Evolutionary conservation across 2,797 vertebrate species (phyloP).

Genomic region (Hirundo rustica): DNA sequence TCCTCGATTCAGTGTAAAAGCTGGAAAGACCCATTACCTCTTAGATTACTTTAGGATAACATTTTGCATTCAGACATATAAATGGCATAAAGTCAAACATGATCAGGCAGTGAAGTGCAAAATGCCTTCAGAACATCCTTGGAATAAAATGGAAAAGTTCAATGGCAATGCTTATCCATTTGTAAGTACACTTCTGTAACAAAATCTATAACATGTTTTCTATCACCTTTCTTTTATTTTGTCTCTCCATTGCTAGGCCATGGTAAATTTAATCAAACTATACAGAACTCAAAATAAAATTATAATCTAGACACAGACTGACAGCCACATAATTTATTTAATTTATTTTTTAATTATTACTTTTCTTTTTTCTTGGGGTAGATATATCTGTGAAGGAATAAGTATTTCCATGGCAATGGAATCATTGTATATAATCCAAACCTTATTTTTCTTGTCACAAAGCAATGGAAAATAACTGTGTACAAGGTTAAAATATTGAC

Average conservation of each 20-base stretch:
- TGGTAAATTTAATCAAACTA: not conserved
- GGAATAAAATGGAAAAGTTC: constrained; percentile 55
- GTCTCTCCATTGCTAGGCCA: not conserved
- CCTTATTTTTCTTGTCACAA: not conserved
- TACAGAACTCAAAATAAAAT: not conserved
- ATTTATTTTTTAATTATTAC: not conserved
- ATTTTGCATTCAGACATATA: constrained; percentile 75
- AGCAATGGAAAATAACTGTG: not conserved
- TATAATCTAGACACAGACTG: not conserved
- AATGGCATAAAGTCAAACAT: constrained; percentile 76
- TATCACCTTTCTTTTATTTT: not conserved
- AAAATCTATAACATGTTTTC: not conserved
- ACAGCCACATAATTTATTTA: not conserved
- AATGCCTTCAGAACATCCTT: constrained; percentile 62
- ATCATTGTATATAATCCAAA: not conserved
- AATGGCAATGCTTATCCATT: constrained; percentile 33
- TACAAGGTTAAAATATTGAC: not conserved
- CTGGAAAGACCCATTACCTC: constrained; percentile 75
- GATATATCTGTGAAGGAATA: not conserved
- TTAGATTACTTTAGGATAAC: constrained; percentile 73
- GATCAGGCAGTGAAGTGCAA: constrained; percentile 66
- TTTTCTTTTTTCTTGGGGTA: not conserved
- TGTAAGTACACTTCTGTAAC: constrained; percentile 22
- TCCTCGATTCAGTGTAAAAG: constrained; percentile 62
- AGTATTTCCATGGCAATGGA: not conserved